phyloP scores from a whole-genome alignment of 2,797 vertebrate genomes.

The Rhyacichthys aspro region DNA sequence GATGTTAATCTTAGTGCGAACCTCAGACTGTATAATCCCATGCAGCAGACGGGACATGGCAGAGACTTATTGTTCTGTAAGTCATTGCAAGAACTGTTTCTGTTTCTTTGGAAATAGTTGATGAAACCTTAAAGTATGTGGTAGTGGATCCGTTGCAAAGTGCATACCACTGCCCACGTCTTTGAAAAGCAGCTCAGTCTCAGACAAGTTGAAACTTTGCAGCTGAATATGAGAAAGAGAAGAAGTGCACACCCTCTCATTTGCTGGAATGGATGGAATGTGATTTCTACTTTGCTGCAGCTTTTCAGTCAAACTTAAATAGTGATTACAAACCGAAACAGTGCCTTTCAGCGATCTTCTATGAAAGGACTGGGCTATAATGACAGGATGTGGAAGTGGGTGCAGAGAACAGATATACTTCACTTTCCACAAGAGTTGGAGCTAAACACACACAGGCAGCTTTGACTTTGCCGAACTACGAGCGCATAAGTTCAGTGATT shows the following conservation, averaged over 20 bases:
- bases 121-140: not conserved
- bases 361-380: slow-evolving; percentile 31
- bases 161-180: slow-evolving; percentile 1
- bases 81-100: too few relatives aligned
- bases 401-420: slow-evolving; percentile 2
- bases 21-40: too few relatives aligned
- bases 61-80: too few relatives aligned
- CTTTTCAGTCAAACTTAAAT: slow-evolving; percentile 27
- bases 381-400: slow-evolving; percentile 30
- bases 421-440: too few relatives aligned
- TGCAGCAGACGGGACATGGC: too few relatives aligned
- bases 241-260: slow-evolving; percentile 37
- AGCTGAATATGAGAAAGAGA: slow-evolving; percentile 25
- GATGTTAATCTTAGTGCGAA: too few relatives aligned
- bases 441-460: not conserved
- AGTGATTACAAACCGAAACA: slow-evolving; percentile 39
- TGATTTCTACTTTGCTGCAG: slow-evolving; percentile 30
- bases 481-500: too few relatives aligned
- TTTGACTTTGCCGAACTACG: too few relatives aligned
- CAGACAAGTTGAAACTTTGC: slow-evolving; percentile 39
- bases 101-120: not conserved
- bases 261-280: slow-evolving; percentile 54
- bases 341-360: slow-evolving; percentile 38
- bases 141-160: slow-evolving; percentile 15
- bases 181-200: slow-evolving; percentile 6